Base-by-base conservation (phyloP, 2,113 vertebrate genomes). In the Trochalopteron elliotii region DNA sequence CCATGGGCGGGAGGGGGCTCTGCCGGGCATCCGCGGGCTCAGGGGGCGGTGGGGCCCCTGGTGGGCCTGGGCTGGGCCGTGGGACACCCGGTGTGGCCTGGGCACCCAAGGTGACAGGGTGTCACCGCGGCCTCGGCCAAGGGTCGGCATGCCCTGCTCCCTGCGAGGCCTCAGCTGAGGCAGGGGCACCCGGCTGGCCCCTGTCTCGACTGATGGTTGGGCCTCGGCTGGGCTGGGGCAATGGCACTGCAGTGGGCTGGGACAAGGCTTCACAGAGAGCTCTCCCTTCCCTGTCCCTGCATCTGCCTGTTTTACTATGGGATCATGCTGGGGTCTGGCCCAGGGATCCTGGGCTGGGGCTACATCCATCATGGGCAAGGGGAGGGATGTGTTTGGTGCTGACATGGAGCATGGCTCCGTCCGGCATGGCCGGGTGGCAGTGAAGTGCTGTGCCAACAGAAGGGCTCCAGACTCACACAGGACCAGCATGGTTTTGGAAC, bases 351-450 rank as follows among this genome's bases (percentile, higher is more conserved):
- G 9, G 19, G 31, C 18, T 47, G 52, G 22, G 37, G 60, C n/a
- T 87, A 67, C 12, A 79, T 10, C 71, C 2, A 2, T n/a, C 27
- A 3, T 0, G 0, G 44, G 33, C 10, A 65, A 52, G 13, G 33
- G 42, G 11, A n/a, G 37, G 22, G 47, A 27, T 59, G 68, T 44
- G 30, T 42, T 76, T 3, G 7, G 17, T 31, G 63, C 37, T 53
- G 9, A 44, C 1, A 13, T 28, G 42, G 44, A 63, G 24, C 72
- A 15, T 0, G 2, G 22, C 44, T 78, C 20, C 16, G 21, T 61
- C 28, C 8, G 8, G 60, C 64, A 6, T 11, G 65, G 28, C 28
- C 0, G 3, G 17, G 42, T 37, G 63, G 68, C 63, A 21, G 30
- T 5, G 27, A 56, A 31, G 61, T 10, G 3, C 30, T n/a, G 44